Base-by-base conservation (phyloP, 2,797 vertebrate species). In the Caiman crocodilus region DNA sequence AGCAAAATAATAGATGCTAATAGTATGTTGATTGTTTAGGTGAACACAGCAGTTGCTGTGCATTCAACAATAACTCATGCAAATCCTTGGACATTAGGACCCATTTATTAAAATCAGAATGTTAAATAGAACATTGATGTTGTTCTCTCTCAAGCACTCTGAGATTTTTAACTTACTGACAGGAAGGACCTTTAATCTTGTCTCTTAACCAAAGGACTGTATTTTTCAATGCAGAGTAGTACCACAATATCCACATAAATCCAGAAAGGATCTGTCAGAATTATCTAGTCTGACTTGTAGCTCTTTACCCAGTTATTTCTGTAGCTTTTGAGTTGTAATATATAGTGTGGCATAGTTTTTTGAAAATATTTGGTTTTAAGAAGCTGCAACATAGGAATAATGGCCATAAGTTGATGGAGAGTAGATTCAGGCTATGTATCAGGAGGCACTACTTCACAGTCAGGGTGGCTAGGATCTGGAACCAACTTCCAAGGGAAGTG, bases 11-110 rank as follows among this genome's bases (percentile, higher is more conserved):
- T 76, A 79, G 71, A 84, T 91, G 64, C 20, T 87, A 90, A 92
- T 67, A 93, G 77, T 77, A 3, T 64, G n/a, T 77, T 81, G 35
- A 6, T 96, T 94, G 94, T 97, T 69, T 61, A 65, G 77, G 23
- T 60, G 80, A 67, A 96, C 67, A 42, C 82, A 95, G 76, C 69
- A 87, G 86, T 89, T 91, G 8, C 82, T 95, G 76, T 94, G 42
- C 92, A 13, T 61, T 81, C 74, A 64, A 89, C 73, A 93, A 80
- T 82, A 64, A 28, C 32, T 4, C 74, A 56, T 78, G 84, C 89
- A 90, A 92, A 94, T 23, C 75, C 89, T 91, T 58, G 85, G 77
- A 16, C 79, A 25, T 67, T 76, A 55, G 21, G 65, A 73, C 55
- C 76, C 81, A 84, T 28, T 88, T 78, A 15, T 63, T 61, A 93